phyloP scores from a whole-genome alignment of 1,140 invertebrate species.

The Chymomyza costata region DNA sequence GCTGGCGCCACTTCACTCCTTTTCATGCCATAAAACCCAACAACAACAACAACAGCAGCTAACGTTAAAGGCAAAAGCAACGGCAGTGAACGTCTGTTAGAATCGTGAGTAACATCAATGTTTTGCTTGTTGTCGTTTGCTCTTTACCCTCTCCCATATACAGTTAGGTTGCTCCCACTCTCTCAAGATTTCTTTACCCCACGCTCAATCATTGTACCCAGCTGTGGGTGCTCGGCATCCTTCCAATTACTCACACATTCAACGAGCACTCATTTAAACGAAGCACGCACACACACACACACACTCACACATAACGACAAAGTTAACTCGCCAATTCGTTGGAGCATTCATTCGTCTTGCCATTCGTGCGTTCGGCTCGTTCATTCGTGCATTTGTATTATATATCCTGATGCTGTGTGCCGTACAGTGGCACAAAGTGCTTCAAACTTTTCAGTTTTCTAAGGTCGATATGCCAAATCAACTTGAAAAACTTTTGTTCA shows the following conservation, averaged over 20 bases:
- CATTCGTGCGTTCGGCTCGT: conserved; percentile 34
- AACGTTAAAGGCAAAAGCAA: background rate
- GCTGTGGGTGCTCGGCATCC: conserved; percentile 25
- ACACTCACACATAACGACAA: conserved; percentile 64
- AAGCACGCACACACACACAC: conserved; percentile 44
- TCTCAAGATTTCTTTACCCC: background rate
- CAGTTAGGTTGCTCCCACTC: background rate
- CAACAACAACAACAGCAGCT: background rate
- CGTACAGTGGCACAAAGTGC: conserved; percentile 38
- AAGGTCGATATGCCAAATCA: no score
- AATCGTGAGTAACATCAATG: conserved; percentile 51
- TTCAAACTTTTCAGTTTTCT: no score
- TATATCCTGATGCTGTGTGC: conserved; percentile 49
- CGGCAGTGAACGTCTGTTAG: conserved; percentile 40
- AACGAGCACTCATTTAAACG: conserved; percentile 72
- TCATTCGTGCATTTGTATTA: conserved; percentile 42
- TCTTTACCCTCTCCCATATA: conserved; percentile 32
- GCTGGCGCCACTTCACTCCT: conserved; percentile 66
- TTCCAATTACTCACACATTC: conserved; percentile 71
- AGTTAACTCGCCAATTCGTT: conserved; percentile 55
- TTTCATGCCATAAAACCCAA: conserved; percentile 46
- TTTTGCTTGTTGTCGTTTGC: conserved; percentile 67
- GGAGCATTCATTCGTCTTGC: conserved; percentile 41
- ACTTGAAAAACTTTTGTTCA: no score
- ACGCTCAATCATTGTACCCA: background rate